These are phyloP conservation scores for Perognathus longimembris DNA, from an alignment of 2,113 vertebrate genomes.

Conservation along the genomic window DNA sequence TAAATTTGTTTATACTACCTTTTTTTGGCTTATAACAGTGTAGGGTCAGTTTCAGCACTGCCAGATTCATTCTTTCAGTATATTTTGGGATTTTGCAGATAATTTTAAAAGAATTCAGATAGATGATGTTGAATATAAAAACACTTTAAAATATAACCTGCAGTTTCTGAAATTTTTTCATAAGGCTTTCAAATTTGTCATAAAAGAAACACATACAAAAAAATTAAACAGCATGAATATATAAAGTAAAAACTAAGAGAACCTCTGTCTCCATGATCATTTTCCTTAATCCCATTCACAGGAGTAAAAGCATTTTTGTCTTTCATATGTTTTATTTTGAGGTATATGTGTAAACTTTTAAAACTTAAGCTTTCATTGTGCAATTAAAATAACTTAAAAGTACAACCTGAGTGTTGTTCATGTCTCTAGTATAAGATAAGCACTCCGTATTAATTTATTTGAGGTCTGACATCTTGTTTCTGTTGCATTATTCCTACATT, in stretches of 20 bases:
- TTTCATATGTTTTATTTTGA: constrained; percentile 24
- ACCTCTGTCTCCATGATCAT: not conserved
- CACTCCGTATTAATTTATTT: not conserved
- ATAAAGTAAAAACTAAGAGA: constrained; percentile 46
- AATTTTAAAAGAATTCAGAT: constrained; percentile 48
- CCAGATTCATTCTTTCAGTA: not conserved
- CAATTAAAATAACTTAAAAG: not conserved
- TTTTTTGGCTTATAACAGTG: constrained; percentile 52
- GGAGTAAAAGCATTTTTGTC: not conserved
- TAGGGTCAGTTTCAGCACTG: constrained; percentile 25
- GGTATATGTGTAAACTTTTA: not conserved
- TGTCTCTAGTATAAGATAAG: constrained; percentile 22
- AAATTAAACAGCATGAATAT: not conserved
- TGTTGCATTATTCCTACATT: constrained; percentile 5
- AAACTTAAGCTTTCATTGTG: no score
- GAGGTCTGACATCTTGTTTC: constrained; percentile 42
- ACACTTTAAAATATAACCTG: constrained; percentile 27
- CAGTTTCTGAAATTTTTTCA: constrained; percentile 42
- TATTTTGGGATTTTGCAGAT: constrained; percentile 45
- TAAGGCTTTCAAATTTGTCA: constrained; percentile 15
- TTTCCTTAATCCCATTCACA: not conserved
- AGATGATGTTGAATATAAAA: constrained; percentile 30
- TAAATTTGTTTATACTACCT: not conserved
- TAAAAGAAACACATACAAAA: not conserved
- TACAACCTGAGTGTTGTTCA: not conserved